Conservation (phyloP, 1,140 invertebrate genomes). For the Cydia amplana region DNA sequence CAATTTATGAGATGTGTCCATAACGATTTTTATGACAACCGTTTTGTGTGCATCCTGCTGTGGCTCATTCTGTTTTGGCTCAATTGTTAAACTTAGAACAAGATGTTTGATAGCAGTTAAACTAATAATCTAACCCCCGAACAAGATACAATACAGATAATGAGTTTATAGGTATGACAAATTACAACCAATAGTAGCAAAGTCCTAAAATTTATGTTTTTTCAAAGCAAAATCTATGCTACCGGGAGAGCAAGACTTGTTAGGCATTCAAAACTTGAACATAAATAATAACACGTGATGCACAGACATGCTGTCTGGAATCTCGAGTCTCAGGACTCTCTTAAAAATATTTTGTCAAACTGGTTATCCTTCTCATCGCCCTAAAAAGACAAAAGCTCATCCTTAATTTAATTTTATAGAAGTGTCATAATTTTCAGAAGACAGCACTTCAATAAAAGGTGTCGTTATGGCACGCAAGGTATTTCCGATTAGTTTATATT, state of each 20-base stretch:
- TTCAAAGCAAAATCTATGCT: too few relatives aligned
- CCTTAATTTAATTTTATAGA: conserved; percentile 5
- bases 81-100: not conserved
- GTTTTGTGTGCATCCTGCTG: conserved; percentile 23
- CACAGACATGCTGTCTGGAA: not conserved
- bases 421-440: not conserved
- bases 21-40: conserved; percentile 40
- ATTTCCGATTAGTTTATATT: conserved; percentile 34
- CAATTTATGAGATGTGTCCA: conserved; percentile 49
- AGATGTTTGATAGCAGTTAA: not conserved
- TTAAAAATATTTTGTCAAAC: not conserved
- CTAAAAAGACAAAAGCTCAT: not conserved
- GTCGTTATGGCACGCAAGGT: conserved; percentile 27
- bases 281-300: not conserved
- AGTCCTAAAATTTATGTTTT: too few relatives aligned
- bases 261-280: too few relatives aligned
- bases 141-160: too few relatives aligned
- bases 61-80: not conserved
- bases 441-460: conserved; percentile 26
- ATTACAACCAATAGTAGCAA: too few relatives aligned
- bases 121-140: too few relatives aligned
- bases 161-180: too few relatives aligned
- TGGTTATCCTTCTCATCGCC: not conserved
- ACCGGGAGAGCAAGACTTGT: too few relatives aligned
- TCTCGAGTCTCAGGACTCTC: not conserved